Base-by-base conservation (phyloP, 2,888 invertebrate genomes). In the Sphecodes monilicornis region DNA sequence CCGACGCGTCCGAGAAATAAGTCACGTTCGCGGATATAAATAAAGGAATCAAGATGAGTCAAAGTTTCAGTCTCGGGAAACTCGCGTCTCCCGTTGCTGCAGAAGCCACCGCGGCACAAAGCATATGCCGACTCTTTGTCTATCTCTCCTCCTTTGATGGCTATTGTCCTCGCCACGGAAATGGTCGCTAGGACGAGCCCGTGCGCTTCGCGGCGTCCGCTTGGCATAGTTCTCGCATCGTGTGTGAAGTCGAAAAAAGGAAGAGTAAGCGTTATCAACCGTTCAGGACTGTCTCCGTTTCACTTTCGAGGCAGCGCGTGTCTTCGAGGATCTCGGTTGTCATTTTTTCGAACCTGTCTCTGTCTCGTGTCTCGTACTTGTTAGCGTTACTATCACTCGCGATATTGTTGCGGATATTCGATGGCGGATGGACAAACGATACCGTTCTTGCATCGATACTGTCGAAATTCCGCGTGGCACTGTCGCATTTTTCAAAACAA, bases 401-500 rank as follows among this genome's bases (percentile, higher is more conserved):
- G 43, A 60, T 54, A n/a, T 18, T 32, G 29, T 3, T 18, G 66
- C 22, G 71, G 43, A 64, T 36, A 32, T 50, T 60, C 64, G 29
- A 41, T 16, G 0, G 54, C 54, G 54, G 16, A 69, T 22, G 39
- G 5, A 29, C 41, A 18, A n/a, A 43, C 41, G 22, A 41, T 43
- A 84, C 81, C 74, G 64, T 81, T n/a, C n/a, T n/a, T 79, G 68
- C 79, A 73, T 83, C 66, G 84, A 78, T 60, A 82, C 78, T 50
- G 70, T 68, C 78, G 89, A 82, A 86, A 79, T 78, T 69, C 77
- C 71, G 76, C 73, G 85, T 75, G 77, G 13, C 73, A 70, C 78
- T 79, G 78, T 73, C 50, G 80, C 91, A 86, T 90, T 82, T 89
- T 89, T 86, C 70, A 70, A 88, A 81, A 88, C 83, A 81, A 90